Percentiles rank a stretch among this genome's conserved stretches.
Conservation (phyloP, 2,888 invertebrate genomes). For the Miltochrista miniata region DNA sequence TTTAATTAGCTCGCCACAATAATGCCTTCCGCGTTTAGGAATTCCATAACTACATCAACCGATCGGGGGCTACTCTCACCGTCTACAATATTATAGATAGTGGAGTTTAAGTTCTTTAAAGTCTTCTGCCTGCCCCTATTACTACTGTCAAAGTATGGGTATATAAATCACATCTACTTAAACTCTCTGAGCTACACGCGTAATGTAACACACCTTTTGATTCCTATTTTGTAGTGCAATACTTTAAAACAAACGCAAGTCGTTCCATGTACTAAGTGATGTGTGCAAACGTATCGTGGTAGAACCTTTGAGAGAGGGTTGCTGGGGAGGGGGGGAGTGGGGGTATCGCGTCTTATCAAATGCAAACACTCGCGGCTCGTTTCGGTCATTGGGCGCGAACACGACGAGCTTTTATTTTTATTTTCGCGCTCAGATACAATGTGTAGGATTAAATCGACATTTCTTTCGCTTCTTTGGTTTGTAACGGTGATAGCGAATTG, state of each 20-base stretch:
- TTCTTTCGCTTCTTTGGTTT: slow-evolving; percentile 47
- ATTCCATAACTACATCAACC: too few relatives aligned
- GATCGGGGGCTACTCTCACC: too few relatives aligned
- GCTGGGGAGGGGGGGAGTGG: slow-evolving; percentile 26
- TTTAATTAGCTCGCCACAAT: too few relatives aligned
- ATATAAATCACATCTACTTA: too few relatives aligned
- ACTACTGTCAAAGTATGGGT: too few relatives aligned
- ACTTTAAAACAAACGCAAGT: slow-evolving; percentile 30
- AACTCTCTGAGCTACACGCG: too few relatives aligned
- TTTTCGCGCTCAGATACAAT: slow-evolving; percentile 56
- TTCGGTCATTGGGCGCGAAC: slow-evolving; percentile 75
- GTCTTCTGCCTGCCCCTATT: too few relatives aligned
- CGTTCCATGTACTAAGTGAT: slow-evolving; percentile 28
- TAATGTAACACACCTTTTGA: too few relatives aligned
- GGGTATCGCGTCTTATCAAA: slow-evolving; percentile 69
- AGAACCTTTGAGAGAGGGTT: slow-evolving; percentile 42
- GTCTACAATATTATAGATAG: too few relatives aligned
- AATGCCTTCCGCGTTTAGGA: too few relatives aligned
- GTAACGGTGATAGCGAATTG: slow-evolving; percentile 35
- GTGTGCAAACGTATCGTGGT: slow-evolving; percentile 35
- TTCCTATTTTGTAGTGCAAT: not conserved
- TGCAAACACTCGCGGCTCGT: slow-evolving; percentile 76
- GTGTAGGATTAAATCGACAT: slow-evolving; percentile 54
- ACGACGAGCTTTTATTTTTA: slow-evolving; percentile 69
- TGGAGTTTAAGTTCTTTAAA: too few relatives aligned